A percentile compares a stretch with the other conserved stretches of the same genome.
phyloP scores from a whole-genome alignment of 1,140 invertebrate genomes.

The Harpegnathos saltator region DNA sequence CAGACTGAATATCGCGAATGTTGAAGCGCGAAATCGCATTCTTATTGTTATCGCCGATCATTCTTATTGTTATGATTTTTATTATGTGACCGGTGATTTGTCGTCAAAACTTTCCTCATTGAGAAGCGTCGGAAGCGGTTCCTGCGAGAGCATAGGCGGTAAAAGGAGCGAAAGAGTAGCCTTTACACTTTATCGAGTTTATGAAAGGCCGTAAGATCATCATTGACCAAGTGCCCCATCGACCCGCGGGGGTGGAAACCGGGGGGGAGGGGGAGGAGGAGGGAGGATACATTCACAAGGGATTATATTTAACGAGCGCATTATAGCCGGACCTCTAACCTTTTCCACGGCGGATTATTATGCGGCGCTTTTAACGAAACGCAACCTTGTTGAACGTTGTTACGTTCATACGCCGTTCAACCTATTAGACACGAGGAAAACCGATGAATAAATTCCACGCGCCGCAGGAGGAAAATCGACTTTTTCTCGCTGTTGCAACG shows the following conservation, averaged over 20 bases:
- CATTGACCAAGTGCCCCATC: constrained; percentile 5
- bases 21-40: too few relatives aligned
- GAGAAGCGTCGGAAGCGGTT: background rate
- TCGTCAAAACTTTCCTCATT: too few relatives aligned
- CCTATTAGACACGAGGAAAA: constrained; percentile 14
- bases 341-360: constrained; percentile 41
- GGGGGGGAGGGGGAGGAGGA: too few relatives aligned
- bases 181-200: constrained; percentile 24
- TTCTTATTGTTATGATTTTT: too few relatives aligned
- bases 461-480: background rate
- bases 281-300: too few relatives aligned
- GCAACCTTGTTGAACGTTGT: background rate
- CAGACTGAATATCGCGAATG: too few relatives aligned
- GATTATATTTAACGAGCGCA: constrained; percentile 18
- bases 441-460: background rate
- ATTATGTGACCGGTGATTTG: too few relatives aligned
- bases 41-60: too few relatives aligned
- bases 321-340: constrained; percentile 29
- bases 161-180: background rate
- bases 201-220: background rate
- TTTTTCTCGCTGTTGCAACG: background rate
- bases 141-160: too few relatives aligned
- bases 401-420: background rate
- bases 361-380: background rate
- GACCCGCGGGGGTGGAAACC: too few relatives aligned